A percentile compares a stretch with the other conserved stretches of the same genome.
Conservation (phyloP, 2,113 vertebrate species). For the Hypanus sabinus region DNA sequence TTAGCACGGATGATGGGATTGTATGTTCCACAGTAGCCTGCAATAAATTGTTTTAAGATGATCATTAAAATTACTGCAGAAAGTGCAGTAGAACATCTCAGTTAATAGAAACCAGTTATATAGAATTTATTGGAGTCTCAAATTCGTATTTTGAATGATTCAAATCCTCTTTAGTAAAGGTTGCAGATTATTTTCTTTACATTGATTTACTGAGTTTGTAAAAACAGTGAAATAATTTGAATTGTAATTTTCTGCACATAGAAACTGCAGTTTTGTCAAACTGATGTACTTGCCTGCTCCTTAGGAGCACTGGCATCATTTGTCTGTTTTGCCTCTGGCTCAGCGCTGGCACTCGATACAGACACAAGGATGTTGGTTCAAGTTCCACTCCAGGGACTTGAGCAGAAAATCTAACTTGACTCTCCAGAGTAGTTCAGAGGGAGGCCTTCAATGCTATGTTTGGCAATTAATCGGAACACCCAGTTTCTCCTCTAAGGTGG, state of each 20-base stretch:
- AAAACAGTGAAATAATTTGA: neutral
- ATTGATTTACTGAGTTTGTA: neutral
- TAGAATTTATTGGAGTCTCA: no score
- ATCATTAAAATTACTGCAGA: neutral
- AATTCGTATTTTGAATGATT: neutral
- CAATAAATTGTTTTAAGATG: neutral
- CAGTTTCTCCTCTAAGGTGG: no score
- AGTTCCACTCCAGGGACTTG: neutral
- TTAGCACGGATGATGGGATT: neutral
- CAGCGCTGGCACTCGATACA: neutral
- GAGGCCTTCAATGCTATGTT: neutral
- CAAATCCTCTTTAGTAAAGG: neutral
- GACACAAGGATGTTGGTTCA: neutral
- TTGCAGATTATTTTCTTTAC: neutral
- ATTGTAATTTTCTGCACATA: neutral
- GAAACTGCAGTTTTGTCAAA: neutral
- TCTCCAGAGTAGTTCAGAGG: neutral
- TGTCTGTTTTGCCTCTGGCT: neutral
- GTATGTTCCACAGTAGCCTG: neutral
- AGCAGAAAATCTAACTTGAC: neutral
- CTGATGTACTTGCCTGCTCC: neutral
- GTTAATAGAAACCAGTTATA: neutral
- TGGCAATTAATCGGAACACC: neutral
- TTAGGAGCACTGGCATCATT: neutral
- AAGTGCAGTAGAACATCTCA: neutral